These are phyloP conservation scores for Drosophila gunungcola DNA, from an alignment of 1,140 invertebrate genomes.

Conservation along the genomic window DNA sequence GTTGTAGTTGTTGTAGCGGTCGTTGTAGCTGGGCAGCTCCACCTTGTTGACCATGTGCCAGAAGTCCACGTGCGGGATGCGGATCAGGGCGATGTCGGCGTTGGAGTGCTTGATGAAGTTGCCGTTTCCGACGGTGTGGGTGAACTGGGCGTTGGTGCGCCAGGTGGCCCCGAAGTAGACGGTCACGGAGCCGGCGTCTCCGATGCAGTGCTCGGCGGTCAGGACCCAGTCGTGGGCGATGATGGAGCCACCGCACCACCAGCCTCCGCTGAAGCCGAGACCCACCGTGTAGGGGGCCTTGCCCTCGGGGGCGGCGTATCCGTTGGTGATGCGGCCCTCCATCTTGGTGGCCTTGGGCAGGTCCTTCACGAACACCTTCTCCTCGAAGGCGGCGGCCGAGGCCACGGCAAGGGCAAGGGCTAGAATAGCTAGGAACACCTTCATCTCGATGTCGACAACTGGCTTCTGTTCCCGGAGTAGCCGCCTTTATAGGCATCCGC, in stretches of 20 bases:
- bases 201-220: slow-evolving; percentile 87
- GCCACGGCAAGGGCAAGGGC: slow-evolving; percentile 44
- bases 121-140: slow-evolving; percentile 37
- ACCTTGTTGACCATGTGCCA: slow-evolving; percentile 58
- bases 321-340: slow-evolving; percentile 75
- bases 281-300: slow-evolving; percentile 86
- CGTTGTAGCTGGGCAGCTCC: slow-evolving; percentile 56
- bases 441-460: slow-evolving; percentile 50
- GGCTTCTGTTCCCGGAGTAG: slow-evolving; percentile 18
- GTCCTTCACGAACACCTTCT: slow-evolving; percentile 43
- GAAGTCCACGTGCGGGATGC: slow-evolving; percentile 50
- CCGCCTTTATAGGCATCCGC: slow-evolving; percentile 15
- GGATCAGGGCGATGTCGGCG: slow-evolving; percentile 52
- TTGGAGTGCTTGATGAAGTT: slow-evolving; percentile 45
- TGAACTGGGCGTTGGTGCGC: slow-evolving; percentile 53
- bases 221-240: slow-evolving; percentile 86
- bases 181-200: slow-evolving; percentile 28
- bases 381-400: slow-evolving; percentile 30
- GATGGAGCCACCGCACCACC: slow-evolving; percentile 85
- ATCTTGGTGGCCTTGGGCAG: slow-evolving; percentile 42
- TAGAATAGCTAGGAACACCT: slow-evolving; percentile 42
- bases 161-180: slow-evolving; percentile 64
- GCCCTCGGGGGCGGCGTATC: slow-evolving; percentile 66
- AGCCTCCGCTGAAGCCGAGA: slow-evolving; percentile 73
- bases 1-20: slow-evolving; percentile 53